These are phyloP conservation scores for Piezodorus guildinii DNA, from an alignment of 1,140 invertebrate genomes.

Conservation along the genomic window DNA sequence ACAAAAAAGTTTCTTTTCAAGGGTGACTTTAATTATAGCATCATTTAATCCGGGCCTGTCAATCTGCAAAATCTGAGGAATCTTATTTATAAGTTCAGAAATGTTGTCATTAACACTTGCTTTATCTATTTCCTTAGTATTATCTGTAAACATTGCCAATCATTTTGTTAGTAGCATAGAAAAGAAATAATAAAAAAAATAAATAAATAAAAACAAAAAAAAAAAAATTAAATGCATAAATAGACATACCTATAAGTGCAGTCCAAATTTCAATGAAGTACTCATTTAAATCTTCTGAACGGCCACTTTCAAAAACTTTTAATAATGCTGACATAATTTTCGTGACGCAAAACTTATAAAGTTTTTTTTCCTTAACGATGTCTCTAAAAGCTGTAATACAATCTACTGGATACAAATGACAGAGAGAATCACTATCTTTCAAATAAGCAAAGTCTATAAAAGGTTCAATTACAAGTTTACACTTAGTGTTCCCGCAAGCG, in stretches of 20 bases:
- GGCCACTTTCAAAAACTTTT: neutral
- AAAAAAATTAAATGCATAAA: too few species aligned
- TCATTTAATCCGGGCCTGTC: neutral
- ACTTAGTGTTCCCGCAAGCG: neutral
- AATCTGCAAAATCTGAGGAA: neutral
- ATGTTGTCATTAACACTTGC: neutral
- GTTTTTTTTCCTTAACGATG: neutral
- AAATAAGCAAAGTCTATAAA: neutral
- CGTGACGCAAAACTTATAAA: neutral
- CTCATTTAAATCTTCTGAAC: neutral
- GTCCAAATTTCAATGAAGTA: slow-evolving; percentile 5
- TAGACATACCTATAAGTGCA: neutral
- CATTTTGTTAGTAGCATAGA: too few species aligned
- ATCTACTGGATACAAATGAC: neutral
- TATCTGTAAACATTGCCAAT: neutral
- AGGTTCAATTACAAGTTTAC: neutral
- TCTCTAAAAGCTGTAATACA: neutral
- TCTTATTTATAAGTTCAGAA: neutral
- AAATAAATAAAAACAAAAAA: neutral
- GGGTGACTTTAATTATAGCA: neutral
- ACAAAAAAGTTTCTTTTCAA: neutral
- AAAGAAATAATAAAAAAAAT: neutral
- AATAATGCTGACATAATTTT: neutral
- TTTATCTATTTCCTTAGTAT: neutral
- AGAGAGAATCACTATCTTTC: neutral